Evolutionary conservation across 2,113 vertebrate genomes (phyloP), one percentile per base, ranked within the genome.

Genomic region (Macquaria ambigua): DNA sequence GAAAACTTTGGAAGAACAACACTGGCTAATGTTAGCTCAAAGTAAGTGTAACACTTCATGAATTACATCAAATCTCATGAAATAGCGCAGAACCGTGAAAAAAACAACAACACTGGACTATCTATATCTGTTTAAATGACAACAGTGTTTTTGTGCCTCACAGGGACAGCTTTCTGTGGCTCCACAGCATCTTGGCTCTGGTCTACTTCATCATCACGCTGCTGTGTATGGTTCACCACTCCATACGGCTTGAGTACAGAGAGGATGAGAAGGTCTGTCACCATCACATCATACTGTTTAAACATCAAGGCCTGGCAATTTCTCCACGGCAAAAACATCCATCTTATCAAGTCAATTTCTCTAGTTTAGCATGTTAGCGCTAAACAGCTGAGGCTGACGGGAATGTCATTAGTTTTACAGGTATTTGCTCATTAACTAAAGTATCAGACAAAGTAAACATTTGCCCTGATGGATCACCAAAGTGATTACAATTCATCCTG

Each of bases 1-100:
- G 96, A 97, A 84, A 97, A 98, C 93, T 99, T 99, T 3, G 97
- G 97, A 63, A 96, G 98, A 92, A 98, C 97, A 66, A 99, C 98
- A 58, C 97, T 99, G 9, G 97, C 96, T 83, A 99, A 99, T 93
- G 95, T 99, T 86, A 96, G 96, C 8, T 96, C 96, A 67, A 95
- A 97, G 98, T 99, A 96, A 74, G 98, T 97, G 72, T 62, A 82
- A 59, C 80, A 50, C 48, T 56, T 68, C 8, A 41, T 21, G 53
- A 70, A 88, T 82, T 87, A 72, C 76, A 52, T 84, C 80, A 81
- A 12, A 85, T 74, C 14, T 77, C 39, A 31, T 77, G 83, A 91
- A 82, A 64, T 10, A 55, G 66, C 68, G 67, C 90, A 83, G 90
- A 87, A 14, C 52, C 0, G 16, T 53, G 59, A 39, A 28, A 55